Evolutionary conservation across 2,113 vertebrate genomes (phyloP), one percentile per base, ranked within the genome.

Genomic region (Sturnira hondurensis): DNA sequence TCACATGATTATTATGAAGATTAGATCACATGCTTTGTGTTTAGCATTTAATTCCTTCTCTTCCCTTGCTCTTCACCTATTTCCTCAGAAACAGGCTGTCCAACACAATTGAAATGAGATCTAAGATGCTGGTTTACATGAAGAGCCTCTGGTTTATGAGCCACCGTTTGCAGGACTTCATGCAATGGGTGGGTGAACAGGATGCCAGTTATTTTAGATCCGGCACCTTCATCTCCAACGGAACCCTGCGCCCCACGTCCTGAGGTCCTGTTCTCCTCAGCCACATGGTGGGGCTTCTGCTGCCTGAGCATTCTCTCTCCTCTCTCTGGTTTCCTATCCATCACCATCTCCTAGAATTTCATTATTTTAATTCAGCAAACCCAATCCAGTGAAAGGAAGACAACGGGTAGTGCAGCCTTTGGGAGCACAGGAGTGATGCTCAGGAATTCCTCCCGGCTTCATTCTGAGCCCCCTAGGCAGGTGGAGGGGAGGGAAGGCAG

Each of bases 41-140:
- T 41, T 9, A 52, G 22, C 3, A 2, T 63, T 71, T n/a, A 28
- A 26, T 68, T 67, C 36, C 24, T 95, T 73, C 54, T 80, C 52
- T 82, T 80, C 31, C 50, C 45, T 65, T 56, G n/a, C 84, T 54
- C 31, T n/a, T 20, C 43, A 73, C 15, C 28, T 73, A 8, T 68
- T 91, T 92, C 26, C 63, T 92, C 70, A 67, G 71, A 88, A 24
- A 95, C 20, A 85, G 58, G 24, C n/a, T 86, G 24, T 45, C 24
- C 41, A 56, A 47, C 45, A 91, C 41, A 56, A 54, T 2, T 63
- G 19, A 20, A 63, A 82, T 76, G 28, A 88, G 85, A 22, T 24
- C 45, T 36, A 74, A 45, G 61, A 80, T 14, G 41, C 16, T 71
- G 24, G 31, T 86, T 67, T 76, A 47, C 14, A 56, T 88, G 36